A percentile compares a stretch with the other conserved stretches of the same genome.
These are phyloP conservation scores for Erpornis zantholeuca DNA, from an alignment of 2,113 vertebrate genomes.

Conservation along the genomic window DNA sequence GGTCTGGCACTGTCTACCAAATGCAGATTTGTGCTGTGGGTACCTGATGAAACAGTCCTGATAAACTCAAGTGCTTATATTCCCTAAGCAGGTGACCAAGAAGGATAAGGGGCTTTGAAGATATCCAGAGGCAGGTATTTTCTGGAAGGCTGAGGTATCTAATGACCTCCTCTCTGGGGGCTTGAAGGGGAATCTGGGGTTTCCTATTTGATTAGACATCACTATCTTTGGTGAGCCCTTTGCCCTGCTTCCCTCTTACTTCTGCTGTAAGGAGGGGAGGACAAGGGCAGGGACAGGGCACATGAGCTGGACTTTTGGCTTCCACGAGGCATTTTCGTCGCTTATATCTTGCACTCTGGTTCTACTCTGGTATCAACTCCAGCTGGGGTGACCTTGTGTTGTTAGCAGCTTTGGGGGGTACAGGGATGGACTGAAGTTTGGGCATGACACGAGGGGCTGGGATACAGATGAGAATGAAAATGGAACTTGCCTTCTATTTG, in stretches of 20 bases:
- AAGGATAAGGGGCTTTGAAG: neutral
- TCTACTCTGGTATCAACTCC: neutral
- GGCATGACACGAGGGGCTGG: neutral
- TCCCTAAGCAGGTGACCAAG: neutral
- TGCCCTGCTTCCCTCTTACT: neutral
- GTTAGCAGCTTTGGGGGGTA: neutral
- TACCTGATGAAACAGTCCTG: neutral
- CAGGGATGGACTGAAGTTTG: neutral
- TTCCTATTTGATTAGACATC: neutral
- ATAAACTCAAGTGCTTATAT: neutral
- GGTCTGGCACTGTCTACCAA: neutral
- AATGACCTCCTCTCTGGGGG: neutral
- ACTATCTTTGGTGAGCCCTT: neutral
- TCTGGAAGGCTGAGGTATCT: neutral
- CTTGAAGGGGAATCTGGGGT: neutral
- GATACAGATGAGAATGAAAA: neutral
- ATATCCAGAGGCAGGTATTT: neutral
- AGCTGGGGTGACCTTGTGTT: fast-evolving
- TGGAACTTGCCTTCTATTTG: neutral
- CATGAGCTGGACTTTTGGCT: neutral
- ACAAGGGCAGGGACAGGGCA: neutral
- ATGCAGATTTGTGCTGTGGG: neutral
- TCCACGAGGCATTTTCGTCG: neutral
- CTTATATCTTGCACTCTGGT: neutral
- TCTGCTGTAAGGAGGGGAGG: neutral